Conservation (phyloP, 2,888 invertebrate genomes). For the Alcis repandata region DNA sequence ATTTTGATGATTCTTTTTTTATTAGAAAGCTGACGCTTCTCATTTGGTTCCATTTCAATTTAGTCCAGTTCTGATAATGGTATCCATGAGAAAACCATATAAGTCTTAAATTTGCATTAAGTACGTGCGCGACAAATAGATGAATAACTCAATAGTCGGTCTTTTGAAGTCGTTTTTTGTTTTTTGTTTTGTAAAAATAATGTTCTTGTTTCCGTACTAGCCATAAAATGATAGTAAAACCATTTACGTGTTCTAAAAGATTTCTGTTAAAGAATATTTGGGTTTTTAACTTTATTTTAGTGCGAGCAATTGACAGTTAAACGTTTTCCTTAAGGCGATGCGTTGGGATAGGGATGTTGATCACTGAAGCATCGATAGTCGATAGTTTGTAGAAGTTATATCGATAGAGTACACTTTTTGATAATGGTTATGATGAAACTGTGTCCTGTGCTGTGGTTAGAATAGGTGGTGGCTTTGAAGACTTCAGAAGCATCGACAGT, state of each 20-base stretch:
- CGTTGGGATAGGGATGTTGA: slow-evolving; percentile 17
- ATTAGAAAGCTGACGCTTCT: too few relatives aligned
- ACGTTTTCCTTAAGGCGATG: slow-evolving; percentile 30
- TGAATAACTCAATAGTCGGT: too few relatives aligned
- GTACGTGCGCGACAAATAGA: too few relatives aligned
- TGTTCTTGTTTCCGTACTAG: background rate
- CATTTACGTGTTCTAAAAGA: background rate
- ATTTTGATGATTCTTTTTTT: too few relatives aligned
- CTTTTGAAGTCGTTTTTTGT: too few relatives aligned
- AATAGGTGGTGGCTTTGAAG: background rate
- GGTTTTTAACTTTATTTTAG: slow-evolving; percentile 25
- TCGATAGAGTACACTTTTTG: slow-evolving; percentile 4
- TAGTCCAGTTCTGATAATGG: too few relatives aligned
- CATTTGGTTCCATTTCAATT: too few relatives aligned
- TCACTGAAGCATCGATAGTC: background rate
- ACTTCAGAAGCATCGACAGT: background rate
- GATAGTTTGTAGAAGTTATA: background rate
- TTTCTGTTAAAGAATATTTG: slow-evolving; percentile 20
- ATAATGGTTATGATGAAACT: background rate
- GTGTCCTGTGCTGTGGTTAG: background rate
- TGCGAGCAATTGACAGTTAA: slow-evolving; percentile 29
- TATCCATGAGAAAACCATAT: too few relatives aligned
- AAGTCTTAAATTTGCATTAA: too few relatives aligned
- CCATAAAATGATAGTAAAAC: slow-evolving; percentile 1
- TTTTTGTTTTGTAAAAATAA: too few relatives aligned